Conservation (phyloP, 2,113 vertebrate genomes). For the Psittacus erithacus region DNA sequence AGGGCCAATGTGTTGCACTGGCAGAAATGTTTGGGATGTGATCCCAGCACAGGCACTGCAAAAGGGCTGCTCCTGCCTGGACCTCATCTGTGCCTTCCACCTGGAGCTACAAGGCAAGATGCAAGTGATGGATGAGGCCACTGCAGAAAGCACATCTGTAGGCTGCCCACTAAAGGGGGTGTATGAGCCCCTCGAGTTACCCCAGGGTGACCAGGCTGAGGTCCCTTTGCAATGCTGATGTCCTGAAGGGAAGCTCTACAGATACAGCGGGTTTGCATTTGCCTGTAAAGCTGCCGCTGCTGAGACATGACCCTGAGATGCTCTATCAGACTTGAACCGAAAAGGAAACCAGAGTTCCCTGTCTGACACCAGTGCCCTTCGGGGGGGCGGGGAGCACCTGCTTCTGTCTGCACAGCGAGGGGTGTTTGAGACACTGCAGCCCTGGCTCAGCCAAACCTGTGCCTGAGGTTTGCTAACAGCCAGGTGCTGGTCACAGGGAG, state of each 20-base stretch:
- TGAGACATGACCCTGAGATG: not conserved
- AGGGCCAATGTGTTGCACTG: fast-evolving
- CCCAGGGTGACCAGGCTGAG: not conserved
- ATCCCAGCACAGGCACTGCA: not conserved
- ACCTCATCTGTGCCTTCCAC: not conserved
- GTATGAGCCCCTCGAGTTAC: fast-evolving
- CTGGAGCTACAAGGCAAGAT: not conserved
- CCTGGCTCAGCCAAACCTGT: not conserved
- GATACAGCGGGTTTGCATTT: not conserved
- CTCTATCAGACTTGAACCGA: not conserved
- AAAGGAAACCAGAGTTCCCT: slow-evolving; percentile 29
- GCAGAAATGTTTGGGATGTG: not conserved
- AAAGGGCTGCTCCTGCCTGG: not conserved
- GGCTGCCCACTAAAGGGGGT: too few species aligned
- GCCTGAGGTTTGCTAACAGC: not conserved
- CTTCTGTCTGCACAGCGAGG: not conserved
- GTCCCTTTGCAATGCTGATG: fast-evolving
- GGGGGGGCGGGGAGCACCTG: fast-evolving
- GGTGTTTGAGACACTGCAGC: not conserved
- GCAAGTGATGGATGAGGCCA: fast-evolving
- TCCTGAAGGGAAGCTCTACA: not conserved
- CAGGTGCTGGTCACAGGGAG: fast-evolving
- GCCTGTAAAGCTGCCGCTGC: not conserved
- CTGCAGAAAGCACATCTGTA: not conserved
- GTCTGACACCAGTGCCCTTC: not conserved